A percentile compares a stretch with the other conserved stretches of the same genome.
These are phyloP conservation scores for Psittacula derbiana DNA, from an alignment of 2,797 vertebrate species.

Conservation along the genomic window DNA sequence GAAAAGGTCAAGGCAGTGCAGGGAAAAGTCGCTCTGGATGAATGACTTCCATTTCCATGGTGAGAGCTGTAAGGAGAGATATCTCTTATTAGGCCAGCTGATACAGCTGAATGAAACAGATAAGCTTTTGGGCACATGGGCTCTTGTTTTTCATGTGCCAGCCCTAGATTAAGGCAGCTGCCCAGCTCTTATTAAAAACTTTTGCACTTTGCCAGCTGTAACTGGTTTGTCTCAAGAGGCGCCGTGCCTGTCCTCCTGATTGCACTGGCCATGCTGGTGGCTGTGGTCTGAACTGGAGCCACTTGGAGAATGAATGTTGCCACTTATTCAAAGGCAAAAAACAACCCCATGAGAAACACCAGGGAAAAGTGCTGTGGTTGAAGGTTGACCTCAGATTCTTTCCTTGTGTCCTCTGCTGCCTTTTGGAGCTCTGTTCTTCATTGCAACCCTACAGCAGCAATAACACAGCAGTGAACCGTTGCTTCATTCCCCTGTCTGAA, in stretches of 20 bases:
- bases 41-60: conserved; percentile 26
- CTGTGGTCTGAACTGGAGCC: neutral
- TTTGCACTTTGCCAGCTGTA: neutral
- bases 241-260: neutral
- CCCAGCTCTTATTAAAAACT: neutral
- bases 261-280: neutral
- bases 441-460: neutral
- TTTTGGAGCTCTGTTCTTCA: neutral
- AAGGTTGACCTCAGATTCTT: neutral
- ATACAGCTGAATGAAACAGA: conserved; percentile 41
- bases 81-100: conserved; percentile 1
- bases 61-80: conserved; percentile 33
- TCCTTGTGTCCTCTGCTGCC: neutral
- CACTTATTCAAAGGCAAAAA: neutral
- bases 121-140: conserved; percentile 2
- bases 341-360: neutral
- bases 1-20: conserved; percentile 19
- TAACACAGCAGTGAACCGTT: neutral
- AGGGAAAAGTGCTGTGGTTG: neutral
- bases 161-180: neutral
- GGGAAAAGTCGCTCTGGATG: conserved; percentile 25
- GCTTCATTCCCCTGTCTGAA: neutral
- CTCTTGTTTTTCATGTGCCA: neutral
- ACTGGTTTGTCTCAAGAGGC: neutral
- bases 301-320: neutral